Evolutionary conservation across 2,113 vertebrate species (phyloP), one percentile per base, ranked within the genome.

Genomic region (Sinocyclocheilus maitianheensis): DNA sequence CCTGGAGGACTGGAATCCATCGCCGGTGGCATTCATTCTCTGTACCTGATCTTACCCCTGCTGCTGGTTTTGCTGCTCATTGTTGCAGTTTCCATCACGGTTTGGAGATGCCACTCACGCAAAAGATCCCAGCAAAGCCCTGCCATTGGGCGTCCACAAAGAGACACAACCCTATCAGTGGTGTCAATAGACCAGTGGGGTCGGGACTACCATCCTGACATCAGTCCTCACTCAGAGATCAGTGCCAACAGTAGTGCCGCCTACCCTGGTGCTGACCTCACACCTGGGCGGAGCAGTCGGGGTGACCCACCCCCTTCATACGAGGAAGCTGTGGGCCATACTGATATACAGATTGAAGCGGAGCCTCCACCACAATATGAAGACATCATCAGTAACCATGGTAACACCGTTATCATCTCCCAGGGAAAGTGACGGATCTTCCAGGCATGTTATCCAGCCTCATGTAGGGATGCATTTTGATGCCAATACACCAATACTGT

Each of bases 291-390:
- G 84, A 92, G 96, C 60, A 96, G 96, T 69, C 95, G 94, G 24
- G 96, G 95, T 30, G 97, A 98, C 87, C 96, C 96, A 0, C 98
- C 97, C 12, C 98, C 97, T 0, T 97, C 97, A 2, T 99, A 99
- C 3, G 97, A 98, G 89, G 98, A 99, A 94, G 98, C 97, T 14
- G 97, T 97, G 77, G 96, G 97, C n/a, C 96, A 96, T 74, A 87
- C 93, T 58, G 94, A 94, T 1, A 93, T 94, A 85, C 95, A 93
- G 10, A 95, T 96, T 71, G 95, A 95, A 88, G 93, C 95, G 5
- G 98, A 99, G 87, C 97, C 96, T 0, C 98, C 98, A 0, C 98
- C 98, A 0, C 96, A 98, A 37, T 99, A 99, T 0, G 97, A 99
- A 10, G 98, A 99, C 88, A 97, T 99, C 87, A 90, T 98, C 84